Base-by-base conservation (phyloP, 2,888 invertebrate species). In the Eristalis intricaria region DNA sequence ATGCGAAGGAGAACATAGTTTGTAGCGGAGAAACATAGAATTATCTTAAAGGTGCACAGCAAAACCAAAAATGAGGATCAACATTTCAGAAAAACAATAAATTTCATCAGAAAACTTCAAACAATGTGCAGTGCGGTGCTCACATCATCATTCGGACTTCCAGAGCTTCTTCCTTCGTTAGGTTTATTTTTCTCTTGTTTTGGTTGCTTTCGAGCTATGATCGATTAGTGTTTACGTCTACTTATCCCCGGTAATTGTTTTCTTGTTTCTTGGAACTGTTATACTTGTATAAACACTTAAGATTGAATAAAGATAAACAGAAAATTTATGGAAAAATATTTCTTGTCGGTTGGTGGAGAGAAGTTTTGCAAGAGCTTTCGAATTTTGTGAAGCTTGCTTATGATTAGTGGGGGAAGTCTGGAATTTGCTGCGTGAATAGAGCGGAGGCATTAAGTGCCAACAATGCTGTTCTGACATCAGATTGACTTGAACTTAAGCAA, bases 241-340 rank as follows among this genome's bases (percentile, higher is more conserved):
- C 66, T 85, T 64, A 76, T 76, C 77, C 65, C 70, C 75, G 82
- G 58, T 61, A 82, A 65, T 73, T 71, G 70, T 82, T 85, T 76
- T 38, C 75, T 88, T 84, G 85, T 86, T 75, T 76, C 73, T 89
- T 84, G 74, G 73, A 85, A 85, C 78, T 88, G 83, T 84, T 83
- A 68, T 76, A 61, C 63, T 69, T 85, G 76, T 83, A 68, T 61
- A 80, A 68, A 70, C 43, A 79, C 75, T 78, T 75, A 61, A 76
- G 43, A 85, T 70, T 56, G 3, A 84, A 78, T 22, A 56, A 65
- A 73, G 81, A 78, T 84, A 84, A 84, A 86, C 75, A 43, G 66
- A 77, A 69, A 69, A 73, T 81, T 85, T 85, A 35, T 81, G 58
- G 64, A 75, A 26, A 81, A 78, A 40, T 38, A 66, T 13, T 65